These are phyloP conservation scores for Heliconius erato DNA, from an alignment of 2,888 invertebrate species.

Conservation along the genomic window DNA sequence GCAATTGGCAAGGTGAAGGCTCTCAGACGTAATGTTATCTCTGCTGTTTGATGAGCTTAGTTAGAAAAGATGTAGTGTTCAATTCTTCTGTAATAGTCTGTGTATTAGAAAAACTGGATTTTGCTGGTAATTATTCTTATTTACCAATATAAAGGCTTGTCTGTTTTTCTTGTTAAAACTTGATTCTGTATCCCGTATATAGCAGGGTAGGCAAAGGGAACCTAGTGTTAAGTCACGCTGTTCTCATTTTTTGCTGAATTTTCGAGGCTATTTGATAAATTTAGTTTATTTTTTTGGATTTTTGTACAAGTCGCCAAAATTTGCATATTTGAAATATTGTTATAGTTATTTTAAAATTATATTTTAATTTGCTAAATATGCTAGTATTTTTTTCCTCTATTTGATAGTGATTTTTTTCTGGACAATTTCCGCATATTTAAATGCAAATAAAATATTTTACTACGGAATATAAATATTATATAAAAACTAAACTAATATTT, in stretches of 20 bases:
- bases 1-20: slow-evolving; percentile 63
- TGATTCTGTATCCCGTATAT: too few relatives aligned
- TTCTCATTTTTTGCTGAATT: too few relatives aligned
- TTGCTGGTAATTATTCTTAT: neutral
- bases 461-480: neutral
- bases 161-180: neutral
- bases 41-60: slow-evolving; percentile 12
- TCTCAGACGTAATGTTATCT: slow-evolving; percentile 35
- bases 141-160: neutral
- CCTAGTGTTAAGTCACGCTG: too few relatives aligned
- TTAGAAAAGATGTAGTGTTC: neutral
- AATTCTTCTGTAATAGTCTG: neutral
- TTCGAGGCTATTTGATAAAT: neutral
- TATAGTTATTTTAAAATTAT: neutral
- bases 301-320: neutral
- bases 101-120: neutral
- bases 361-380: neutral
- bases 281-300: neutral
- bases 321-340: neutral
- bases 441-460: neutral
- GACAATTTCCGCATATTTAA: neutral
- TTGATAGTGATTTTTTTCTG: neutral
- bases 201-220: too few relatives aligned
- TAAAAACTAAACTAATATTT: too few relatives aligned
- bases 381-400: neutral